Evolutionary conservation across 2,797 vertebrate species (phyloP).

Genomic region (Allochrocebus solatus): DNA sequence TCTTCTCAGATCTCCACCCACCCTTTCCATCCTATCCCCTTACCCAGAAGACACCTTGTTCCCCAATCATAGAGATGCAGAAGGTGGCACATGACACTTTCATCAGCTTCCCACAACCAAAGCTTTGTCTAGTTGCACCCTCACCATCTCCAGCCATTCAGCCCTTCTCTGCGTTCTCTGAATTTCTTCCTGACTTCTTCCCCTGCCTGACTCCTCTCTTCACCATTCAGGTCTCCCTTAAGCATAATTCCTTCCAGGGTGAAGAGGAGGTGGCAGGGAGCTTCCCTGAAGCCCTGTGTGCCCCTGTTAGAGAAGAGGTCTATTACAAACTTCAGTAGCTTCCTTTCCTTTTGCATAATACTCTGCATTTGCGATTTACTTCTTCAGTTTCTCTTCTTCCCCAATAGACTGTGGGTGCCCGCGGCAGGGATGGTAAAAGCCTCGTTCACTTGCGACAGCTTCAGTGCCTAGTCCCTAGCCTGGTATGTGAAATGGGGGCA

Average conservation of each 20-base stretch:
- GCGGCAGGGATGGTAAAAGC: not conserved
- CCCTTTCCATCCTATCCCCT: not conserved
- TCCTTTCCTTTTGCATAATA: not conserved
- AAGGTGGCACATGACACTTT: not conserved
- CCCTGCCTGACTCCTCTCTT: not conserved
- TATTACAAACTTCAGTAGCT: not conserved
- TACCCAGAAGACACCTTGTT: not conserved
- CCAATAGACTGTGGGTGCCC: not conserved
- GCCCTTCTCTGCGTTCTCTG: not conserved
- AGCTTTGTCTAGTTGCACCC: not conserved
- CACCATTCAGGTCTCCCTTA: not conserved
- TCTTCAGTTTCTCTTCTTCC: not conserved
- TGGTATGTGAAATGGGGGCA: not conserved
- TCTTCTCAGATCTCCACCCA: not conserved
- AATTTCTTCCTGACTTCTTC: not conserved
- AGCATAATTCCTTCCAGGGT: not conserved
- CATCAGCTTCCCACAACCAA: not conserved
- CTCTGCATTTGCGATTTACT: not conserved
- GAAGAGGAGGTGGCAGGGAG: not conserved
- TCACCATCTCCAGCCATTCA: rapidly evolving
- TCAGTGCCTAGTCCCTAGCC: not conserved
- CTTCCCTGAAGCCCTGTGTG: not conserved
- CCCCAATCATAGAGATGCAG: not conserved
- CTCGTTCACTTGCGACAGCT: not conserved
- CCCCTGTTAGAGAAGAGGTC: not conserved